Percentiles rank a stretch among this genome's conserved stretches.
Evolutionary conservation across 2,113 vertebrate species (phyloP).

Genomic region (Ophthalmolycus amberensis): DNA sequence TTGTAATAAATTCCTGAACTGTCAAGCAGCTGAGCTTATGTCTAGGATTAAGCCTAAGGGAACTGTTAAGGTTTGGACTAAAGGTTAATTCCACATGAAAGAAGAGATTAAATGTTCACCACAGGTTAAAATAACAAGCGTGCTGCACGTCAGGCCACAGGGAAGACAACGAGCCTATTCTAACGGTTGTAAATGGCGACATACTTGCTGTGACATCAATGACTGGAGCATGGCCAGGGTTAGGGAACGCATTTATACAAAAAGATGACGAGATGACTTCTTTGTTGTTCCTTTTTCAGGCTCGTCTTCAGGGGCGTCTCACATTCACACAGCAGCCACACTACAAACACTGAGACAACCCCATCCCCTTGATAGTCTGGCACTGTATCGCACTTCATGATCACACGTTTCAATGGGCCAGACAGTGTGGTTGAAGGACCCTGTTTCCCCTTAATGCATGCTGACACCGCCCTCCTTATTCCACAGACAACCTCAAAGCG

Average conservation of each 20-base stretch:
- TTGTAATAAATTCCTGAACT: not conserved
- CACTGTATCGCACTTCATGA: slow-evolving; percentile 47
- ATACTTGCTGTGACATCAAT: not conserved
- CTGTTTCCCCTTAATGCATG: slow-evolving; percentile 28
- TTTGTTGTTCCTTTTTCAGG: not conserved
- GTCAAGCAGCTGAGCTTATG: not conserved
- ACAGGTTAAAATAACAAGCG: not conserved
- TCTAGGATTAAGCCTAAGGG: not conserved
- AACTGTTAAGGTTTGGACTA: not conserved
- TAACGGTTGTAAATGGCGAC: not conserved
- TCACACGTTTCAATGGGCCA: slow-evolving; percentile 53
- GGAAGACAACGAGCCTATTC: not conserved
- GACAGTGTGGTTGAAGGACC: slow-evolving; percentile 32
- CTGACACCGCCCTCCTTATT: slow-evolving; percentile 4
- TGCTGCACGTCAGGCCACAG: too few species aligned
- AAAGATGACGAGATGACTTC: not conserved
- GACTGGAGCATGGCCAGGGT: not conserved
- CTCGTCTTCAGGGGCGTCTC: not conserved
- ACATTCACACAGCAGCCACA: not conserved
- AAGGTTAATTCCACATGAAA: too few species aligned
- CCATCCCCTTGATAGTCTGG: slow-evolving; percentile 22
- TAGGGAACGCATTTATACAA: not conserved
- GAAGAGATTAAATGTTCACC: not conserved
- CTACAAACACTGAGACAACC: slow-evolving; percentile 11
- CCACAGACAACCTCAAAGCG: slow-evolving; percentile 5